These are phyloP conservation scores for Temnothorax nylanderi DNA, from an alignment of 1,140 invertebrate genomes.

Conservation along the genomic window DNA sequence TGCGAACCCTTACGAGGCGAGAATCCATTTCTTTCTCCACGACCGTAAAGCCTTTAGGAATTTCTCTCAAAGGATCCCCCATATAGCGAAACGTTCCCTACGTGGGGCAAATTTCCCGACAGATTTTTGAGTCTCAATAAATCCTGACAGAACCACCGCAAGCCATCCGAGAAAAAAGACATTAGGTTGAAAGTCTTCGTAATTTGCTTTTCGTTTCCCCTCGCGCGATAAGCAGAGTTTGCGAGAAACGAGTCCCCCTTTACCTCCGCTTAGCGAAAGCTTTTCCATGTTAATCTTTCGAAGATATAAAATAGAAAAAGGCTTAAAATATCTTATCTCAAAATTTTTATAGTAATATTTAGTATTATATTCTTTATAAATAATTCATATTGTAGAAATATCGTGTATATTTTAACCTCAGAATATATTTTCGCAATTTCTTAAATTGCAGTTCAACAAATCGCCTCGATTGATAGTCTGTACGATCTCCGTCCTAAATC, in stretches of 20 bases:
- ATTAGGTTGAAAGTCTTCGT: conserved; percentile 20
- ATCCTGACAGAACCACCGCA: conserved; percentile 28
- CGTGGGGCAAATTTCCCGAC: conserved; percentile 26
- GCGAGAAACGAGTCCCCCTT: background rate
- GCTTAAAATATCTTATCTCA: background rate
- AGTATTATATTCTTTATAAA: background rate
- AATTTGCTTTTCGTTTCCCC: background rate
- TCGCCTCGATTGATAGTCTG: conserved; percentile 8
- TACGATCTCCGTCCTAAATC: conserved; percentile 29
- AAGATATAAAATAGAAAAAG: background rate
- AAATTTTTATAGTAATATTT: background rate
- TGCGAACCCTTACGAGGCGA: conserved; percentile 69
- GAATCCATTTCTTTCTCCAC: conserved; percentile 56
- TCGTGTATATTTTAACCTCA: background rate
- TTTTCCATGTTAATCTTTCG: background rate
- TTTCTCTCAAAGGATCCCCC: conserved; percentile 53
- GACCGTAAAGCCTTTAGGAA: conserved; percentile 62
- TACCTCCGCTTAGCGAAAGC: background rate
- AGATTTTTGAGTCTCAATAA: conserved; percentile 46
- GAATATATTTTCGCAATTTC: conserved; percentile 11
- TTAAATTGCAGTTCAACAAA: conserved; percentile 20
- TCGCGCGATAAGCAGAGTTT: conserved; percentile 20
- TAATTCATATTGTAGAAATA: background rate
- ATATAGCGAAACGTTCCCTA: background rate
- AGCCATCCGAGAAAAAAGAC: conserved; percentile 9